Evolutionary conservation across 1,140 invertebrate genomes (phyloP), one percentile per base, ranked within the genome.

Genomic region (Cephus cinctus): DNA sequence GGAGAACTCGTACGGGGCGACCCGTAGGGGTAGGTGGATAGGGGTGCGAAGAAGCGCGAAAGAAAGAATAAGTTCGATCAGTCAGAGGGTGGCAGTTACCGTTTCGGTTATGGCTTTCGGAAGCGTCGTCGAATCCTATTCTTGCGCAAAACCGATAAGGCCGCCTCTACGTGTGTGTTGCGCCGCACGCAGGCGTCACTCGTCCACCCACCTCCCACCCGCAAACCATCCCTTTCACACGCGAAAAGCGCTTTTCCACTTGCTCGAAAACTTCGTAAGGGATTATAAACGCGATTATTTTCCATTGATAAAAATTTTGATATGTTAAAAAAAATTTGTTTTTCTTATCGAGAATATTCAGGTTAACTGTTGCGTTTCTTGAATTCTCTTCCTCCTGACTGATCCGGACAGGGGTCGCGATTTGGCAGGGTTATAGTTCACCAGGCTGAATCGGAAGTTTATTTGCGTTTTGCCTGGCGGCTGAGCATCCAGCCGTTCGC

Each of bases 21-120:
- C 30, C 43, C 44, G 42, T 43, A 49, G 45, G 9, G 12, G 32
- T 9, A 20, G 27, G 16, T 25, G 27, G 31, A 49, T 18, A 44
- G 47, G 18, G 41, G 40, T 39, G 53, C 50, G 54, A 53, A 62
- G 57, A 57, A 64, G 8, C 27, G 14, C 14, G 34, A 8, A 36
- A 36, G 19, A 66, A 65, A 70, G 70, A 73, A 73, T 71, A 74
- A 69, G 69, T 67, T 66, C 58, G 73, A 75, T 76, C 70, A 69
- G 68, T 71, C 65, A 64, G 66, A 65, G 72, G 67, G 65, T 68
- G 69, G 68, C 73, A 71, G 73, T 77, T 77, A 75, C 75, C 73
- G 75, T 76, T 76, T 75, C 71, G 73, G 73, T 76, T 77, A 76
- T 77, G 71, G 73, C 65, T 75, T 75, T 74, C 73, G 75, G 75